Conservation (phyloP, 92 coral and sea anemone genomes). For the Phenganax marumi region DNA sequence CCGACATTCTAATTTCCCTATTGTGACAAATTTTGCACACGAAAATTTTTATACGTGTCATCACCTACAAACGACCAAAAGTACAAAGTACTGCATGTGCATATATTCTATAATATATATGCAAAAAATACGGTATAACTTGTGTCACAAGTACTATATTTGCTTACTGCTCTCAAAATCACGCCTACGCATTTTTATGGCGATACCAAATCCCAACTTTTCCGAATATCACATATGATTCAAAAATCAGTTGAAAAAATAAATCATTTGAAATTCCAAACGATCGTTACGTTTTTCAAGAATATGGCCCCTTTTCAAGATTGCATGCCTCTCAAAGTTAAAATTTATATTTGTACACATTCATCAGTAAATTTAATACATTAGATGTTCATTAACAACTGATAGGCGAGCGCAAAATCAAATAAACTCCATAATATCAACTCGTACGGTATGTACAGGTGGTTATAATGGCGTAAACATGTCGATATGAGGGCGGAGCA, state of each 20-base stretch:
- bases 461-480: conserved; percentile 30
- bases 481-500: conserved; percentile 20
- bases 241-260: not conserved
- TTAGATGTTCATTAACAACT: not conserved
- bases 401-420: conserved; percentile 14
- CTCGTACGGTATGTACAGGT: conserved; percentile 5
- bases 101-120: too few relatives aligned
- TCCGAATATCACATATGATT: too few relatives aligned
- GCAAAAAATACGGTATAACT: too few relatives aligned
- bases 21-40: too few relatives aligned
- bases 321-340: not conserved
- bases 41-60: too few relatives aligned
- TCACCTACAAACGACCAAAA: too few relatives aligned
- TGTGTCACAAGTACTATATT: too few relatives aligned
- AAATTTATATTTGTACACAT: not conserved
- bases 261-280: not conserved
- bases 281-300: not conserved
- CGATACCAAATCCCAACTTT: too few relatives aligned
- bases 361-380: conserved; percentile 4
- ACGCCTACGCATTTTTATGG: too few relatives aligned
- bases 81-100: too few relatives aligned
- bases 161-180: too few relatives aligned
- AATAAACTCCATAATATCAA: not conserved
- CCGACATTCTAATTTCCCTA: too few relatives aligned
- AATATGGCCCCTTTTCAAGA: not conserved